These are phyloP conservation scores for Orthosia incerta DNA, from an alignment of 2,888 invertebrate species.

Conservation along the genomic window DNA sequence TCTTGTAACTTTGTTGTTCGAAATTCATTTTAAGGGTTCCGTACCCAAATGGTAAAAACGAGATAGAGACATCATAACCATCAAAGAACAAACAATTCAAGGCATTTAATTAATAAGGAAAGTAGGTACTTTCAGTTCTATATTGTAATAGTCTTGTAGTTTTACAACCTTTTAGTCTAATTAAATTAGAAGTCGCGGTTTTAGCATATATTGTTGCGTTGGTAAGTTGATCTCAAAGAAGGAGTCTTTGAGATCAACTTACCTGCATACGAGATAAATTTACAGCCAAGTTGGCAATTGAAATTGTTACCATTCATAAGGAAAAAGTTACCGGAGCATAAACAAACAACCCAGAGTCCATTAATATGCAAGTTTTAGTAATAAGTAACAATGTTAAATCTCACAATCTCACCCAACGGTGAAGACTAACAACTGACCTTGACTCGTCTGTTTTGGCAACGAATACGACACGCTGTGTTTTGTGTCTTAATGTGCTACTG, in stretches of 20 bases:
- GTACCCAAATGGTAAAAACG: no score
- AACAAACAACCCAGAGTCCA: not conserved
- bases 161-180: not conserved
- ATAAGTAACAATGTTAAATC: constrained; percentile 33
- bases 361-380: not conserved
- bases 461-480: constrained; percentile 35
- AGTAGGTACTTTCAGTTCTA: not conserved
- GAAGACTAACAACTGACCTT: constrained; percentile 43
- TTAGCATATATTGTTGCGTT: no score
- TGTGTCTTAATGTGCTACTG: constrained; percentile 26
- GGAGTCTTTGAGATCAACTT: not conserved
- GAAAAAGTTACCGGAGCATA: not conserved
- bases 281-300: not conserved
- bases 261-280: not conserved
- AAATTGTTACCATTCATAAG: not conserved
- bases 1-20: no score
- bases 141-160: not conserved
- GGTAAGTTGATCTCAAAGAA: no score
- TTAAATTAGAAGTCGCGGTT: not conserved
- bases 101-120: not conserved
- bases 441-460: constrained; percentile 56
- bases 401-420: constrained; percentile 35
- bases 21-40: no score
- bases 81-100: no score
- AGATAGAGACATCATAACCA: not conserved